A percentile compares a stretch with the other conserved stretches of the same genome.
phyloP scores from a whole-genome alignment of 1,140 invertebrate species.

The Lanistes nyassanus region DNA sequence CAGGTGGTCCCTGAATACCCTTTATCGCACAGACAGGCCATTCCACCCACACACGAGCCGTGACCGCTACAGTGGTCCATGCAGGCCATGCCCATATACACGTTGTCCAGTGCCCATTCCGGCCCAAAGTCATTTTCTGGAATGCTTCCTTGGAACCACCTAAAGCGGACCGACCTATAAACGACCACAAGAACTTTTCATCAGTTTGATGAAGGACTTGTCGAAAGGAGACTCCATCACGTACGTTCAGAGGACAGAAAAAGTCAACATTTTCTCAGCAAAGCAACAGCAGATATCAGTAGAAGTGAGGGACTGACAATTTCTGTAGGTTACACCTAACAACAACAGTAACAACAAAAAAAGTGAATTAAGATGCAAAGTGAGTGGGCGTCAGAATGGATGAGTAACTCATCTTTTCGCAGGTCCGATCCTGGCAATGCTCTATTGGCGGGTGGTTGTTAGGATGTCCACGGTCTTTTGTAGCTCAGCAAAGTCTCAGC shows the following conservation, averaged over 20 bases:
- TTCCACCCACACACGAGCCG: constrained; percentile 61
- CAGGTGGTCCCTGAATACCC: constrained; percentile 63
- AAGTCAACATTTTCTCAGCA: no score
- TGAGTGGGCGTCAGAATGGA: no score
- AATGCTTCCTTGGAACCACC: constrained; percentile 68
- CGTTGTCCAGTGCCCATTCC: constrained; percentile 68
- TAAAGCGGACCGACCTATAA: constrained; percentile 62
- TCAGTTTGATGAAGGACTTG: not conserved
- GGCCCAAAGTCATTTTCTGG: constrained; percentile 59
- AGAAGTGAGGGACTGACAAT: not conserved
- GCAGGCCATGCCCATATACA: constrained; percentile 69
- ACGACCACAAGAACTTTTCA: constrained; percentile 7
- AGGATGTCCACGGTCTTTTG: no score
- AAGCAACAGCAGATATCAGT: not conserved
- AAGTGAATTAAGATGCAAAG: no score
- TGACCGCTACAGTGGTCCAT: constrained; percentile 67
- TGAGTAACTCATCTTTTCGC: no score
- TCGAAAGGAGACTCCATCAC: no score
- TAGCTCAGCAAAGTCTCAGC: no score
- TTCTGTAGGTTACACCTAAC: not conserved
- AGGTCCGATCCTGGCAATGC: no score
- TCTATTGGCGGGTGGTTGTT: no score
- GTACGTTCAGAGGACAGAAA: no score
- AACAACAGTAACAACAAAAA: not conserved
- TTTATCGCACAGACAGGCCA: constrained; percentile 66